Evolutionary conservation across 2,797 vertebrate genomes (phyloP).

Genomic region (Tauraco hartlaubi): DNA sequence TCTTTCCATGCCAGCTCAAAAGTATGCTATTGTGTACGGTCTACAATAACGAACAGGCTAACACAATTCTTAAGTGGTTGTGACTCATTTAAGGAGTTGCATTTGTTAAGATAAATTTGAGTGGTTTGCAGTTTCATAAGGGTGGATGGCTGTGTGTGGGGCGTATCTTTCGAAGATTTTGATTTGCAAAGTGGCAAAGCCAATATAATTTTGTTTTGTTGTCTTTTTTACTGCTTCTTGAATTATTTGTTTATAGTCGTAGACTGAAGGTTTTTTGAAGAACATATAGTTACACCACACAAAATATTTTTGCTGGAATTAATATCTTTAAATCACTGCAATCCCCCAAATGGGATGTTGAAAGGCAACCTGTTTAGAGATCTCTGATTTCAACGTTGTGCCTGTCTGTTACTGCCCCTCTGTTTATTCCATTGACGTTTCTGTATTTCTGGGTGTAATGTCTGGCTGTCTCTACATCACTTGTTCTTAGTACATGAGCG

Average conservation of each 20-base stretch:
- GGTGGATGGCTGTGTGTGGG: neutral
- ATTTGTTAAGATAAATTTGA: neutral
- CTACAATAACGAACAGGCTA: neutral
- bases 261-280: neutral
- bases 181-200: neutral
- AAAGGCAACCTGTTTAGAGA: neutral
- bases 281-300: neutral
- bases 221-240: neutral
- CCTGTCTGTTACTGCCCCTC: neutral
- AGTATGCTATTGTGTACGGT: neutral
- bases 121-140: neutral
- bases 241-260: neutral
- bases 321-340: neutral
- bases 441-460: neutral
- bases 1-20: neutral
- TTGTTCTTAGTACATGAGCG: rapidly evolving
- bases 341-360: neutral
- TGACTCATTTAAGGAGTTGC: neutral
- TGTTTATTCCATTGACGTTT: neutral
- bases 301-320: neutral
- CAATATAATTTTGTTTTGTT: neutral
- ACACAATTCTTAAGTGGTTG: neutral
- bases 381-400: neutral
- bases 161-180: neutral
- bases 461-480: neutral